Evolutionary conservation across 2,888 invertebrate species (phyloP), one percentile per base, ranked within the genome.

Genomic region (Volucella inanis): DNA sequence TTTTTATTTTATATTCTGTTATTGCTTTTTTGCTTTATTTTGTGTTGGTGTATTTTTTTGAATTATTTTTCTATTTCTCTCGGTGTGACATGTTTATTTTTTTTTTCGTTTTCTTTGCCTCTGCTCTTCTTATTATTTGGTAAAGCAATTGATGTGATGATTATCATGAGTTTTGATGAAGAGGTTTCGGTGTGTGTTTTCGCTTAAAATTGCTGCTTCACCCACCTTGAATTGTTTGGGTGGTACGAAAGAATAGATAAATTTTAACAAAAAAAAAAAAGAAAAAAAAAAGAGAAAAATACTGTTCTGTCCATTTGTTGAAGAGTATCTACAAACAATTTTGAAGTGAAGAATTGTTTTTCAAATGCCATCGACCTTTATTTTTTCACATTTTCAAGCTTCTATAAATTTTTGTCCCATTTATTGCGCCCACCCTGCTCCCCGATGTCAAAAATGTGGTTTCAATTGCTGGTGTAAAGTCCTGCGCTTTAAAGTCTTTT

Each of bases 321-420:
- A 45, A 31, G 31, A 6, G 6, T 31, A 31, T 57, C 41, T 71
- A 71, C 64, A 39, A 62, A 31, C 6, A 43, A 54, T 31, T 43
- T 12, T 8, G 38, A 6, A 38, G 15, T 59, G 47, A 70, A 43
- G 15, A 18, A 71, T 22, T 31, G 39, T 31, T 47, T 65, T 71
- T 65, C 64, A 70, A 85, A 85, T 81, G 85, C 67, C 85, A 77
- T 77, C 85, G 81, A 85, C 81, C 85, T 76, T 77, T 71, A 59
- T 83, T 67, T 75, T 62, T 47, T 31, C 31, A 6, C 31, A 31
- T 31, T 31, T 43, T 41, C 9, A 59, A 49, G 75, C 70, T 68
- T 59, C 22, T 64, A 57, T 59, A 31, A 75, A 50, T 74, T 70
- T 74, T 22, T 78, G 74, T 61, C 75, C 75, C 65, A 70, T 71